A percentile compares a stretch with the other conserved stretches of the same genome.
Evolutionary conservation across 2,888 invertebrate genomes (phyloP).

Genomic region (Scaptomyza tumidula): DNA sequence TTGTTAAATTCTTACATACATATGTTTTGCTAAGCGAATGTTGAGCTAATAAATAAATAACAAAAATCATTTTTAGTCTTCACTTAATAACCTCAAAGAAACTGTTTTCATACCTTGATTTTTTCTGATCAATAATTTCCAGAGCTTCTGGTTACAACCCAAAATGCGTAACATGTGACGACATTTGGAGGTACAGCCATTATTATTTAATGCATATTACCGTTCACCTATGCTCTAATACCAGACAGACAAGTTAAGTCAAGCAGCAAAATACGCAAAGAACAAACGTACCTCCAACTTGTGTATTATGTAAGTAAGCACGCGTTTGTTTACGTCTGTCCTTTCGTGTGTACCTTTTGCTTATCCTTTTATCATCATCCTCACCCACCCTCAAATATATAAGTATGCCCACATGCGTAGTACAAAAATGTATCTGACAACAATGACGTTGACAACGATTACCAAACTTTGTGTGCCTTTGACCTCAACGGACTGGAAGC

Average conservation of each 20-base stretch:
- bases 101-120: neutral
- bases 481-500: constrained; percentile 23
- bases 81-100: neutral
- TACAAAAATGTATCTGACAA: neutral
- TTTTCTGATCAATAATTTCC: neutral
- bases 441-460: constrained; percentile 11
- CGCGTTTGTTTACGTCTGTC: neutral
- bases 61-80: too few relatives aligned
- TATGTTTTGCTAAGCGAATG: too few relatives aligned
- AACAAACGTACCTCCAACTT: neutral
- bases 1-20: too few relatives aligned
- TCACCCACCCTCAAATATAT: neutral
- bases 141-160: neutral
- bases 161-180: neutral
- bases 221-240: neutral
- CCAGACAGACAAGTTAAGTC: neutral
- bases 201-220: neutral
- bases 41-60: too few relatives aligned
- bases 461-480: constrained; percentile 27
- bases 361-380: neutral
- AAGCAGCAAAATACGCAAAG: neutral
- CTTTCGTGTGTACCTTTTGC: neutral
- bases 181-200: neutral
- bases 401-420: neutral
- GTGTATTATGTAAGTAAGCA: neutral